Conservation (phyloP, 2,113 vertebrate species). For the Sphaerodactylus townsendi region DNA sequence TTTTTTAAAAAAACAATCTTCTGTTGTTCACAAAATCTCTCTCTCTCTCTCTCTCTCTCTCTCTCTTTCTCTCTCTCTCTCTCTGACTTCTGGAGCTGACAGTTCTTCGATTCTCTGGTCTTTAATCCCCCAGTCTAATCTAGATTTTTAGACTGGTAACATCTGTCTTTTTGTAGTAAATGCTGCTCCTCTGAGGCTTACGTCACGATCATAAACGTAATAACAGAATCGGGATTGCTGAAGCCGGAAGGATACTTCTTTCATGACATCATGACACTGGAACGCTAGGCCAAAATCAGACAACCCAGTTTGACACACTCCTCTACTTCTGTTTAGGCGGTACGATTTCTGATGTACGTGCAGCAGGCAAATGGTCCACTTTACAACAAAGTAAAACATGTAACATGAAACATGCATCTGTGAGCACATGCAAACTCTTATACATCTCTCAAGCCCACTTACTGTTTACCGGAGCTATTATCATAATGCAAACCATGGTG, state of each 20-base stretch:
- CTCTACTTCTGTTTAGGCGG: not conserved
- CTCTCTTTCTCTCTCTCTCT: not conserved
- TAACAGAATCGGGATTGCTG: too few species aligned
- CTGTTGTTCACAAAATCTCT: not conserved
- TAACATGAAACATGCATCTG: not conserved
- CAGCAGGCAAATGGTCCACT: not conserved
- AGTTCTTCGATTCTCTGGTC: too few species aligned
- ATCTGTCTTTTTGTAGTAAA: not conserved
- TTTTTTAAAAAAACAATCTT: not conserved
- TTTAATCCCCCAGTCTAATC: too few species aligned
- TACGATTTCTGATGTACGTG: not conserved
- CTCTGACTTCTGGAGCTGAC: not conserved
- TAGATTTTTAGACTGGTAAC: not conserved
- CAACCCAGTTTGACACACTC: not conserved
- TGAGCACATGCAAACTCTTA: not conserved
- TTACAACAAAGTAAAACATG: not conserved
- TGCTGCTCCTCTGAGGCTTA: not conserved
- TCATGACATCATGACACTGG: not conserved
- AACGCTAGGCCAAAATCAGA: not conserved
- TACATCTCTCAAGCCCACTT: conserved; percentile 9
- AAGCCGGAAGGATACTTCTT: not conserved
- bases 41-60: not conserved
- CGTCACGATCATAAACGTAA: too few species aligned
- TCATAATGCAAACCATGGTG: conserved; percentile 43
- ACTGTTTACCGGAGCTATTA: conserved; percentile 30